Percentiles rank a stretch among this genome's conserved stretches.
phyloP scores from a whole-genome alignment of 2,113 vertebrate genomes.

The Anguilla rostrata region DNA sequence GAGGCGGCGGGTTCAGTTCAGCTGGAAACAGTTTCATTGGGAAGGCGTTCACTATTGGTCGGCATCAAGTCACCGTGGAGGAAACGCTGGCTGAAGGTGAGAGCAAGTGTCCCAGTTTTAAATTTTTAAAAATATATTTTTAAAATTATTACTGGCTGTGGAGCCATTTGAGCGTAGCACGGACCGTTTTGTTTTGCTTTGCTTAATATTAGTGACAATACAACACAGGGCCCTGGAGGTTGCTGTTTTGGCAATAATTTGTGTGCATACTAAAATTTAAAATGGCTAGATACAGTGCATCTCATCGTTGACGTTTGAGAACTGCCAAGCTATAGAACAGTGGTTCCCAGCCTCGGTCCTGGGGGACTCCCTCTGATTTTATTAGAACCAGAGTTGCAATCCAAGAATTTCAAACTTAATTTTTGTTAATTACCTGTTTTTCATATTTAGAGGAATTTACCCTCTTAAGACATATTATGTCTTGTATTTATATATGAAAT shows the following conservation, averaged over 20 bases:
- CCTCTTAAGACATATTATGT: no score
- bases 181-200: neutral
- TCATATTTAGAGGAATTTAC: no score
- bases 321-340: neutral
- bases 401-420: no score
- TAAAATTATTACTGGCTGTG: neutral
- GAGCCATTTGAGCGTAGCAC: neutral
- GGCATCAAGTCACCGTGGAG: slow-evolving; percentile 94
- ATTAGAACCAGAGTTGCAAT: no score
- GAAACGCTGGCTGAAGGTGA: slow-evolving; percentile 97
- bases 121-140: neutral
- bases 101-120: neutral
- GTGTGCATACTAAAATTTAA: neutral
- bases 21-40: slow-evolving; percentile 90
- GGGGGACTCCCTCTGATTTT: no score
- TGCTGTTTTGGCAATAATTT: neutral
- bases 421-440: no score
- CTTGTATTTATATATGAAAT: no score
- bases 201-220: no score
- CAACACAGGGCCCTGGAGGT: neutral
- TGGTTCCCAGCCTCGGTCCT: no score
- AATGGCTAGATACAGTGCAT: neutral
- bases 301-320: neutral
- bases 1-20: slow-evolving; percentile 77
- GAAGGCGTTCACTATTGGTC: slow-evolving; percentile 85